Conservation (phyloP, 1,140 invertebrate genomes). For the Meteorus sp. region DNA sequence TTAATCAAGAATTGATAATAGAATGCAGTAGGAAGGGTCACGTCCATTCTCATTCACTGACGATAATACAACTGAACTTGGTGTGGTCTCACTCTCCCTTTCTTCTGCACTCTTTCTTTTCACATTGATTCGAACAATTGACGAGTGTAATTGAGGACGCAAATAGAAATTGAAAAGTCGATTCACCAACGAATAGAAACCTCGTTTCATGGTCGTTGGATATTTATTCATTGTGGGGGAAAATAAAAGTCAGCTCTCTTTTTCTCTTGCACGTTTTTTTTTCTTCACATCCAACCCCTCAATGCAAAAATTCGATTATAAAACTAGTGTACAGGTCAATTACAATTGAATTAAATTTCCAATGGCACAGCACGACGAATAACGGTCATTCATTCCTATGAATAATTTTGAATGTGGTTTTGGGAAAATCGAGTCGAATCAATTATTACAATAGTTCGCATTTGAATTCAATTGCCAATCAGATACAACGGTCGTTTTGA, state of each 20-base stretch:
- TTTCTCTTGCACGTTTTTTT: too few relatives aligned
- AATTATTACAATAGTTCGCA: not conserved
- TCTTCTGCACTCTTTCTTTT: constrained; percentile 1
- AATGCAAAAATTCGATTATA: constrained; percentile 24
- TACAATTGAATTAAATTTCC: constrained; percentile 19
- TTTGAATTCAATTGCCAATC: too few relatives aligned
- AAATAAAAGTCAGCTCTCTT: constrained; percentile 16
- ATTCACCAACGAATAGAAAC: constrained; percentile 32
- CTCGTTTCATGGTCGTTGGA: constrained; percentile 32
- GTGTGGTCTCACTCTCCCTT: not conserved
- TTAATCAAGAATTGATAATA: constrained; percentile 46
- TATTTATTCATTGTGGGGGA: constrained; percentile 30
- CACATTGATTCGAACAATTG: constrained; percentile 13
- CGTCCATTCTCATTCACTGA: not conserved
- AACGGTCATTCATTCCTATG: not conserved
- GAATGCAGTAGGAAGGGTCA: constrained; percentile 28
- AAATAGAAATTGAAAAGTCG: constrained; percentile 42
- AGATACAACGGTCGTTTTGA: not conserved
- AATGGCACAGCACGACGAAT: constrained; percentile 1
- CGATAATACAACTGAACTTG: constrained; percentile 9
- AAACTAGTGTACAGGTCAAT: constrained; percentile 1
- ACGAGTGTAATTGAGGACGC: constrained; percentile 43
- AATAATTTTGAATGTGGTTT: not conserved
- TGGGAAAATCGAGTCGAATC: not conserved
- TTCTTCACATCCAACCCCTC: too few relatives aligned